phyloP scores from a whole-genome alignment of 1,140 invertebrate species.

The Sycophila sp. region DNA sequence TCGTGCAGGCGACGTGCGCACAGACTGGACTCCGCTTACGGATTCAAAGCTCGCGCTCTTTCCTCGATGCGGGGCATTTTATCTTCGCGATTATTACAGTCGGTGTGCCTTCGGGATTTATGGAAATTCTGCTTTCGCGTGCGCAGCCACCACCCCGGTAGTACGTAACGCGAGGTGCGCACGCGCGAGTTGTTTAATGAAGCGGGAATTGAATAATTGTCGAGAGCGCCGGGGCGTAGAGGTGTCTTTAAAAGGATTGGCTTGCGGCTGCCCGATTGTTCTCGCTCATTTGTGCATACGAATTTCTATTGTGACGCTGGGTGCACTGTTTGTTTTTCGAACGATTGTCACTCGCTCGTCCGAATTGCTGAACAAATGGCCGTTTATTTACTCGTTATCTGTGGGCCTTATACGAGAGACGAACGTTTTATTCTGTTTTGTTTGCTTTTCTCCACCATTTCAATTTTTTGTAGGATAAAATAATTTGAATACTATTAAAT shows the following conservation, averaged over 20 bases:
- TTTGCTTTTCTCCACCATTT: too few species aligned
- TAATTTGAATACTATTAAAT: too few species aligned
- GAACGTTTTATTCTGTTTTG: not conserved
- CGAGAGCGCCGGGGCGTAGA: not conserved
- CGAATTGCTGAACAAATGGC: not conserved
- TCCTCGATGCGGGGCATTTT: not conserved
- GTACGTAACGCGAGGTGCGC: not conserved
- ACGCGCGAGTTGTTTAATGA: not conserved
- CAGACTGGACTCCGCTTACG: too few species aligned
- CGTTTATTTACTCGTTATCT: not conserved
- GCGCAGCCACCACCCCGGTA: too few species aligned
- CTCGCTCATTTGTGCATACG: not conserved
- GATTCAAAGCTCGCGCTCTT: too few species aligned
- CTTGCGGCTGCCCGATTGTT: not conserved
- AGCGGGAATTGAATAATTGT: conserved; percentile 12
- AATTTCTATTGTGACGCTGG: not conserved
- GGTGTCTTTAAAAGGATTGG: not conserved
- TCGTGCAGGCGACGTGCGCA: too few species aligned
- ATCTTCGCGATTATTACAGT: too few species aligned
- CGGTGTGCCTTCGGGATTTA: conserved; percentile 17
- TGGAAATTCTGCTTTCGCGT: conserved; percentile 25
- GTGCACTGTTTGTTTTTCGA: not conserved
- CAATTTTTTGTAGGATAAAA: too few species aligned
- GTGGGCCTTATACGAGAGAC: not conserved
- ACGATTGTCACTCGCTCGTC: not conserved